Percentiles rank a stretch among this genome's conserved stretches.
Conservation (phyloP, 2,888 invertebrate species). For the Noctua comes region DNA sequence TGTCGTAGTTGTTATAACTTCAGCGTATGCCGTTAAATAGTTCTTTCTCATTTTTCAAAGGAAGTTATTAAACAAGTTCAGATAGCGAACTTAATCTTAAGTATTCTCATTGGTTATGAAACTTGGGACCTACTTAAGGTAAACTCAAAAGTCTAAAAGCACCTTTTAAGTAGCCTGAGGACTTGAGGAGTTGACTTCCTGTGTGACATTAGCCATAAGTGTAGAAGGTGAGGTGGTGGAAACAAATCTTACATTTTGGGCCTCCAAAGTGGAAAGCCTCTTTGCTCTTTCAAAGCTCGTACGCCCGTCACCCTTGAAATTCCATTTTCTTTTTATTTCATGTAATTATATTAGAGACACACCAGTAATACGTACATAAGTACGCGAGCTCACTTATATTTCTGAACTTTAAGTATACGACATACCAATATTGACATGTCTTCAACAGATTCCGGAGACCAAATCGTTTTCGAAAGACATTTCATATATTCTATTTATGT, state of each 20-base stretch:
- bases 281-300: conserved; percentile 31
- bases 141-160: conserved; percentile 54
- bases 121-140: conserved; percentile 41
- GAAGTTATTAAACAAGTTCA: conserved; percentile 74
- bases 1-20: conserved; percentile 76
- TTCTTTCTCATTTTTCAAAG: conserved; percentile 74
- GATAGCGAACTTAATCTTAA: conserved; percentile 62
- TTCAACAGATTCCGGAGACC: conserved; percentile 19
- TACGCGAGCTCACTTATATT: background rate
- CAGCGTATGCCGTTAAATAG: conserved; percentile 75
- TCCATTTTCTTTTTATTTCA: conserved; percentile 30
- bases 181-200: conserved; percentile 1
- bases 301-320: background rate
- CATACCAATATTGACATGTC: conserved; percentile 29
- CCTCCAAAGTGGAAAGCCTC: conserved; percentile 18
- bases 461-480: conserved; percentile 18
- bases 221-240: conserved; percentile 21
- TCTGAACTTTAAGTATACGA: background rate
- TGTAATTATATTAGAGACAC: conserved; percentile 29
- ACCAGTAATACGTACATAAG: background rate
- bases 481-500: conserved; percentile 3
- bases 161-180: conserved; percentile 7
- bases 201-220: conserved; percentile 34
- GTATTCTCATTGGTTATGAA: conserved; percentile 55
- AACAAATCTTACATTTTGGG: conserved; percentile 40